Base-by-base conservation (phyloP, 2,888 invertebrate genomes). In the Dexiosoma caninum region DNA sequence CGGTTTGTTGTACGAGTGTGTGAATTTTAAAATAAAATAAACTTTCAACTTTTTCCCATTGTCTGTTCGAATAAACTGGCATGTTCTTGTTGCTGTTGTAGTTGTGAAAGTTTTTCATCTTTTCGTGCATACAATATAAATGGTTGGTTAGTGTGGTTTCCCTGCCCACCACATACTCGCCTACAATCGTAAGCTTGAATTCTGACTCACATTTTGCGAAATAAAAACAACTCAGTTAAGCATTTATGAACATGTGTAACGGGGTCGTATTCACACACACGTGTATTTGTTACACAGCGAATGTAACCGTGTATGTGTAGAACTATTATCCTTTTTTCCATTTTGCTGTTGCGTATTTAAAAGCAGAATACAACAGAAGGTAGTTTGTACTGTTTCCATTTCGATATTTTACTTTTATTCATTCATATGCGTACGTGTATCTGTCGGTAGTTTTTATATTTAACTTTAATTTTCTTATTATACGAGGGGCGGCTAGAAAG, bases 371-470 rank as follows among this genome's bases (percentile, higher is more conserved):
- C 19, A 2, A 5, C 42, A 71, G 59, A 44, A 62, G 53, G 71
- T 51, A 27, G 55, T 74, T 57, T 55, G 32, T 67, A 16, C 35
- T 72, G 44, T 53, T 53, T 72, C 27, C 60, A 75, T 80, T 67
- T 67, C 30, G 57, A 30, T 67, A 53, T n/a, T n/a, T 74, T n/a
- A n/a, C n/a, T 44, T 75, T 71, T 35, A 64, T 70, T 75, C 44
- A 57, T 80, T 71, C 35, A 60, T 53, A 80, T 71, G 44, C 46
- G 75, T 76, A 71, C 75, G 70, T 75, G 70, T 71, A 66, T 75
- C 66, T 62, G 42, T 44, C 32, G 19, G 16, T 55, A 66, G 9
- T 49, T 70, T 67, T 64, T 84, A 85, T 83, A 84, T 85, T 85
- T 84, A 85, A 85, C 83, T 86, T 85, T 16, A 60, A 42, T 62